Evolutionary conservation across 2,888 invertebrate genomes (phyloP).

Genomic region (Tipula vernalis): DNA sequence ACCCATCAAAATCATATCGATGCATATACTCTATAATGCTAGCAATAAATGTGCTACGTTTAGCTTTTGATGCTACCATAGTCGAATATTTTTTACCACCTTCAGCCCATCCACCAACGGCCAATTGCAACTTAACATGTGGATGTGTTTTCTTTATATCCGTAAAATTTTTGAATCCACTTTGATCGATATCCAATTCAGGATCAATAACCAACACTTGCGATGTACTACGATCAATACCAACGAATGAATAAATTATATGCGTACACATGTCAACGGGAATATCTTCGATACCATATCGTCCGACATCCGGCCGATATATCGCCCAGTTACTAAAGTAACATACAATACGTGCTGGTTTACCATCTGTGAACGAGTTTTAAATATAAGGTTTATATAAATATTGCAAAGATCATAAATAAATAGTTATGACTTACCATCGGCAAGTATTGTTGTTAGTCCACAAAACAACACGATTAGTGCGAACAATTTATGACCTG

Average conservation of each 20-base stretch:
- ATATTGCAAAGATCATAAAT: neutral
- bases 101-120: slow-evolving; percentile 85
- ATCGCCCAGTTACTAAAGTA: slow-evolving; percentile 57
- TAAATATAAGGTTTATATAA: neutral
- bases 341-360: slow-evolving; percentile 41
- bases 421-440: neutral
- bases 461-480: neutral
- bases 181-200: slow-evolving; percentile 64
- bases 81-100: slow-evolving; percentile 78
- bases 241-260: slow-evolving; percentile 78
- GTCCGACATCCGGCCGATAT: slow-evolving; percentile 68
- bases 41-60: slow-evolving; percentile 56
- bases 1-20: slow-evolving; percentile 68
- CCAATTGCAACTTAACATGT: slow-evolving; percentile 60
- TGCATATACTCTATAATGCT: slow-evolving; percentile 67
- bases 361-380: neutral
- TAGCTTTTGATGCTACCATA: slow-evolving; percentile 58
- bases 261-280: slow-evolving; percentile 76
- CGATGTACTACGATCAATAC: slow-evolving; percentile 65
- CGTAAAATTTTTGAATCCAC: slow-evolving; percentile 70
- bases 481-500: neutral
- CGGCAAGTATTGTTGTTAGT: neutral
- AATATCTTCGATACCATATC: slow-evolving; percentile 72
- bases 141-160: slow-evolving; percentile 56
- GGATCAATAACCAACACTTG: slow-evolving; percentile 68